Conservation (phyloP, 2,797 vertebrate species). For the Acanthurus tractus region DNA sequence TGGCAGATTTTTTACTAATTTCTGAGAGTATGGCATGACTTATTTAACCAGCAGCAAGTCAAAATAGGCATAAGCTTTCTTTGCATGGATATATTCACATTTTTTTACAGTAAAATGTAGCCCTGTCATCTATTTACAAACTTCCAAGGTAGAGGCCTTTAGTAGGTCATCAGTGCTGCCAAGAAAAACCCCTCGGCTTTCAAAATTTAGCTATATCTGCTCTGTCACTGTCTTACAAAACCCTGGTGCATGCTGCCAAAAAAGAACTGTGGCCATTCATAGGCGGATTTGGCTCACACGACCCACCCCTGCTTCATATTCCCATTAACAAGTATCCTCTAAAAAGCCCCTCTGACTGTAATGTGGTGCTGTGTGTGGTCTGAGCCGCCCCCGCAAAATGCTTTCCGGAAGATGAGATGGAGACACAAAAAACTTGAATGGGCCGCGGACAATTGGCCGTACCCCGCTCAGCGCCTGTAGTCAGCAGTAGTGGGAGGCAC, state of each 20-base stretch:
- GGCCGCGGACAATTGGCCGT: slow-evolving; percentile 72
- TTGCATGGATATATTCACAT: too few species aligned
- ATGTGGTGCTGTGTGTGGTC: slow-evolving; percentile 76
- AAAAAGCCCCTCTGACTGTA: slow-evolving; percentile 72
- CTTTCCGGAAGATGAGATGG: slow-evolving; percentile 77
- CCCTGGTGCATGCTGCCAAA: slow-evolving; percentile 45
- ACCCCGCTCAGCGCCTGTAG: slow-evolving; percentile 59
- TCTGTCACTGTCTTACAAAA: slow-evolving; percentile 42
- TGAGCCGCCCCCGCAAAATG: slow-evolving; percentile 62
- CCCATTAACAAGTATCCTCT: slow-evolving; percentile 72
- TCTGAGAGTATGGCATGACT: too few species aligned
- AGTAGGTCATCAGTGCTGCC: slow-evolving; percentile 33
- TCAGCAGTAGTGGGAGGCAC: slow-evolving; percentile 66
- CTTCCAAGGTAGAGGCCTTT: slow-evolving; percentile 15
- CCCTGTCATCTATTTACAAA: not conserved
- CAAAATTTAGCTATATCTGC: slow-evolving; percentile 38
- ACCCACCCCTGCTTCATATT: slow-evolving; percentile 57
- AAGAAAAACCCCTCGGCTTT: slow-evolving; percentile 24
- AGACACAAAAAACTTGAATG: slow-evolving; percentile 79
- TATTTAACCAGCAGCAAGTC: too few species aligned
- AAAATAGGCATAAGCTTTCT: too few species aligned
- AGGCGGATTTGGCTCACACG: slow-evolving; percentile 65
- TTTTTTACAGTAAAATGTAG: not conserved
- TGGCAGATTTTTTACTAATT: not conserved
- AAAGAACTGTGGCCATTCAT: slow-evolving; percentile 68